phyloP scores from a whole-genome alignment of 2,797 vertebrate genomes.

The Gila robusta region DNA sequence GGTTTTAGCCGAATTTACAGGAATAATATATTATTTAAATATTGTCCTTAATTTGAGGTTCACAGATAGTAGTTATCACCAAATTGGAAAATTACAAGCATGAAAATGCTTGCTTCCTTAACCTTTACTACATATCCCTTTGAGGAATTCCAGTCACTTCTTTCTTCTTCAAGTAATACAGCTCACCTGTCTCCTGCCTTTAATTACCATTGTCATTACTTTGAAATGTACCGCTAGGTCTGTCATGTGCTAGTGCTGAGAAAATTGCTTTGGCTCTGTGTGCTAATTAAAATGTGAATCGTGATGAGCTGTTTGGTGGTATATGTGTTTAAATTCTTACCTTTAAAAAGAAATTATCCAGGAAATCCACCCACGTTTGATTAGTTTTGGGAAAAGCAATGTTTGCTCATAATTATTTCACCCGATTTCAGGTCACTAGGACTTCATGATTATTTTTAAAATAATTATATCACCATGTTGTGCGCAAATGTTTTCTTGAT shows the following conservation, averaged over 20 bases:
- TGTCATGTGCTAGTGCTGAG: conserved; percentile 36
- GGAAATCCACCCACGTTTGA: not conserved
- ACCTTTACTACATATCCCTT: not conserved
- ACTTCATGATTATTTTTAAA: not conserved
- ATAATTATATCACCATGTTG: not conserved
- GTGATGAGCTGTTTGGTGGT: conserved; percentile 12
- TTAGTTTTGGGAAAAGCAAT: not conserved
- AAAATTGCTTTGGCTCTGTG: conserved; percentile 30
- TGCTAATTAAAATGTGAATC: conserved; percentile 51
- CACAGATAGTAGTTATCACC: not conserved
- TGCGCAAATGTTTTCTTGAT: not conserved
- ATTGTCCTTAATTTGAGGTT: conserved; percentile 5
- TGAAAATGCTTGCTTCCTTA: not conserved
- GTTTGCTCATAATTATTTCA: conserved; percentile 20
- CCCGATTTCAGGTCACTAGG: not conserved
- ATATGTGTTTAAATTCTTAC: not conserved
- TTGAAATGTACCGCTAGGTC: conserved; percentile 24
- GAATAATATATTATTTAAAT: not conserved
- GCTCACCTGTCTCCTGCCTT: conserved; percentile 28
- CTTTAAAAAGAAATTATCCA: not conserved
- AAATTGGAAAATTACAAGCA: conserved; percentile 8
- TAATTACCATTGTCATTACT: conserved; percentile 47
- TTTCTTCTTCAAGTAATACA: conserved; percentile 3
- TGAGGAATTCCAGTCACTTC: conserved; percentile 43
- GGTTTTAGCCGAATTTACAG: no score